Conservation (phyloP, 2,113 vertebrate species). For the Calyptommatus sinebrachiatus region DNA sequence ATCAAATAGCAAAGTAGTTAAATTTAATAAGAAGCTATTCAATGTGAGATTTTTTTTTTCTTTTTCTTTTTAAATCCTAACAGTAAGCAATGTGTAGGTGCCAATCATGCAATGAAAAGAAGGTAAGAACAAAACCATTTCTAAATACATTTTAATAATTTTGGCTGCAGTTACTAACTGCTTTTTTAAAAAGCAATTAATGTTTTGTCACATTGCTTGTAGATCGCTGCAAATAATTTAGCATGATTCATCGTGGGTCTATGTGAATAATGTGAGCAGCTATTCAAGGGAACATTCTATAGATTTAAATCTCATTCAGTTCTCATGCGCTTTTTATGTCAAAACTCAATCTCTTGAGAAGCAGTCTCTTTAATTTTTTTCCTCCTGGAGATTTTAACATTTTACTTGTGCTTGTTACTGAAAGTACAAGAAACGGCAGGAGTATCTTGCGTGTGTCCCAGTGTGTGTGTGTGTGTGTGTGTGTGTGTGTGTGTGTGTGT, state of each 20-base stretch:
- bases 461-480: not conserved
- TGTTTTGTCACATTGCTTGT: slow-evolving; percentile 27
- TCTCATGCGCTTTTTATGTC: slow-evolving; percentile 45
- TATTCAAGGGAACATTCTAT: slow-evolving; percentile 41
- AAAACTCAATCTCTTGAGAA: slow-evolving; percentile 41
- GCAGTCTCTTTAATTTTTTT: slow-evolving; percentile 33
- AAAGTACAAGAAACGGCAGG: not conserved
- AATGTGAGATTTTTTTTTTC: slow-evolving; percentile 27
- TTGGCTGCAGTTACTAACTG: slow-evolving; percentile 27
- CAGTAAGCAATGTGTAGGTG: slow-evolving; percentile 24
- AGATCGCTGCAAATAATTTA: slow-evolving; percentile 45
- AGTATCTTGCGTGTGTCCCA: not conserved
- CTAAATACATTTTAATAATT: slow-evolving; percentile 38
- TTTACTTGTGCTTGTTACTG: slow-evolving; percentile 16
- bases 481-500: not conserved
- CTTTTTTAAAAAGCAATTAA: slow-evolving; percentile 35
- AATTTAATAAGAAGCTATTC: slow-evolving; percentile 40
- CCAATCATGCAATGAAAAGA: slow-evolving; percentile 52
- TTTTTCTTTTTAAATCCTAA: slow-evolving; percentile 32
- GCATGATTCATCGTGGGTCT: slow-evolving; percentile 17
- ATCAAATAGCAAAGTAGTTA: slow-evolving; percentile 22
- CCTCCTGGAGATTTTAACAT: slow-evolving; percentile 8
- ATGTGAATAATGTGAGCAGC: slow-evolving; percentile 31
- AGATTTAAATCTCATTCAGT: slow-evolving; percentile 45
- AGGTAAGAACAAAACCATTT: slow-evolving; percentile 26